Conservation (phyloP, 2,888 invertebrate genomes). For the Tenthredo distinguenda region DNA sequence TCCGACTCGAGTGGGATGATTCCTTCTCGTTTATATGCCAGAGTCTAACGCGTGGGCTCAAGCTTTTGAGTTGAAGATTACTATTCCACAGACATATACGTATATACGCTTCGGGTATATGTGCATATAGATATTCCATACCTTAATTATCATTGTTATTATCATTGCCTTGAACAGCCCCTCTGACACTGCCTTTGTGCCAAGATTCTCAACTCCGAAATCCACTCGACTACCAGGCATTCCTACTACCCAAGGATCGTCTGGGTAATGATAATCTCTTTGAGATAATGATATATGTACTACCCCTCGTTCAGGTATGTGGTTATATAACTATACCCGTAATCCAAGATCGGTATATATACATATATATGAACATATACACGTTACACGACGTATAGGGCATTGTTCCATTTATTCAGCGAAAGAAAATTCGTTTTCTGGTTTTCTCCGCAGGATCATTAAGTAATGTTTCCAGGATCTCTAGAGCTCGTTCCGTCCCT, state of each 20-base stretch:
- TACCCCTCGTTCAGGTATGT: neutral
- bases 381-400: neutral
- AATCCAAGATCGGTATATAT: neutral
- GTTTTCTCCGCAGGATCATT: neutral
- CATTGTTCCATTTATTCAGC: neutral
- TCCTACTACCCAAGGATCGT: neutral
- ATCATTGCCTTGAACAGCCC: constrained; percentile 35
- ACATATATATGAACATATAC: neutral
- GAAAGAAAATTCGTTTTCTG: neutral
- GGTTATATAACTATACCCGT: constrained; percentile 1
- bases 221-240: constrained; percentile 31
- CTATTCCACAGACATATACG: neutral
- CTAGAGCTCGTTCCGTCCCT: neutral
- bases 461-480: neutral
- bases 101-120: neutral
- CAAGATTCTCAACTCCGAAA: constrained; percentile 34
- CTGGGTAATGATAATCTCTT: constrained; percentile 50
- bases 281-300: constrained; percentile 48
- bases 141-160: constrained; percentile 39
- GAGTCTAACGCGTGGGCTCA: neutral
- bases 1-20: constrained; percentile 22
- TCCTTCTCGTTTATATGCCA: neutral
- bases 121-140: neutral
- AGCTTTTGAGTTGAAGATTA: constrained; percentile 24
- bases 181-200: constrained; percentile 34